phyloP scores from a whole-genome alignment of 2,888 invertebrate genomes.

The Chalcis sispes region DNA sequence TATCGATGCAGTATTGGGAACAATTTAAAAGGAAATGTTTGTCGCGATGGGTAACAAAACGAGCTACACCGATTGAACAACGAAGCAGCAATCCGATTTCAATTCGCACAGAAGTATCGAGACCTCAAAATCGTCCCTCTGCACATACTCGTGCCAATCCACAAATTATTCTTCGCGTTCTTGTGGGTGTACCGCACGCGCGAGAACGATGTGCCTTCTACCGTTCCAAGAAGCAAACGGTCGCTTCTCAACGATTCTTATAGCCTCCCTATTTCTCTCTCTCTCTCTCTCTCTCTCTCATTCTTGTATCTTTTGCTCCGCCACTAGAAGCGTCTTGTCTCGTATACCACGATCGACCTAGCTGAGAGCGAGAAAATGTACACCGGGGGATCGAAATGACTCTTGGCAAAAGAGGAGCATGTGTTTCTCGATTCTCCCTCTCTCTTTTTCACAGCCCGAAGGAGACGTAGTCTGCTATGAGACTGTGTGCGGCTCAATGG shows the following conservation, averaged over 20 bases:
- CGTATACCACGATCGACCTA: slow-evolving; percentile 73
- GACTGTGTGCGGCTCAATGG: neutral
- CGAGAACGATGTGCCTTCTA: slow-evolving; percentile 50
- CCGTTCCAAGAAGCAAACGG: slow-evolving; percentile 64
- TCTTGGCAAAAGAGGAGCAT: slow-evolving; percentile 55
- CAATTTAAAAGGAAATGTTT: no score
- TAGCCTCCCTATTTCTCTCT: neutral
- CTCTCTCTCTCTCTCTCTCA: slow-evolving; percentile 57
- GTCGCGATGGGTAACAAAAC: no score
- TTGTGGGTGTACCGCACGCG: slow-evolving; percentile 51
- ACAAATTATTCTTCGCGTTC: slow-evolving; percentile 74
- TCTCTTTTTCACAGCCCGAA: no score
- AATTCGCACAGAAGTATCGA: no score
- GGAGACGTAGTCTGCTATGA: no score
- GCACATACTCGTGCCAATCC: slow-evolving; percentile 67
- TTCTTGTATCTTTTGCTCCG: neutral
- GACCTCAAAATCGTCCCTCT: no score
- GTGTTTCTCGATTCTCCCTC: slow-evolving; percentile 39
- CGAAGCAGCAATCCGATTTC: neutral
- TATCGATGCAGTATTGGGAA: no score
- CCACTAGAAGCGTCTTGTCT: slow-evolving; percentile 63
- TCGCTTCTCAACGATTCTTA: slow-evolving; percentile 20
- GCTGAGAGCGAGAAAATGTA: slow-evolving; percentile 51
- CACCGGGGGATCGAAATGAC: neutral
- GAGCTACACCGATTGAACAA: neutral